Percentiles rank a stretch among this genome's conserved stretches.
Conservation (phyloP, 2,797 vertebrate genomes). For the Mycteria americana region DNA sequence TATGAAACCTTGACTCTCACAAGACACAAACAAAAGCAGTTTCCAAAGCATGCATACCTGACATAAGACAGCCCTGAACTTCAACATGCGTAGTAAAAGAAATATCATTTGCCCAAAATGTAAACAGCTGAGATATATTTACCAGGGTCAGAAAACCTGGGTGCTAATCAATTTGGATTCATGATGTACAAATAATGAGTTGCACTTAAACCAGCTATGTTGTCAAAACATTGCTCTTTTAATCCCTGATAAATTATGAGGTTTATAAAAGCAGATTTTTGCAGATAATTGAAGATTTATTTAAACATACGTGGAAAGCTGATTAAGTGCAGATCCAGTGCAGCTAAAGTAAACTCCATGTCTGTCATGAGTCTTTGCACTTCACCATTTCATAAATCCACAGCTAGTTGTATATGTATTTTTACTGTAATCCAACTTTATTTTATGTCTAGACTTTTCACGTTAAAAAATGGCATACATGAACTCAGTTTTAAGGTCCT, state of each 20-base stretch:
- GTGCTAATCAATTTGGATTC: constrained; percentile 66
- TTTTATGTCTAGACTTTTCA: constrained; percentile 51
- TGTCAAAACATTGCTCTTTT: constrained; percentile 78
- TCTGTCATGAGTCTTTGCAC: constrained; percentile 42
- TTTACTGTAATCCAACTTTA: constrained; percentile 57
- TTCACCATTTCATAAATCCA: constrained; percentile 64
- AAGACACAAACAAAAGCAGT: constrained; percentile 8
- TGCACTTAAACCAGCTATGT: constrained; percentile 69
- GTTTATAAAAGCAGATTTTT: constrained; percentile 72
- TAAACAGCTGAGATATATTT: constrained; percentile 53
- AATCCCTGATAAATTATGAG: constrained; percentile 75
- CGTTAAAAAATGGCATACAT: not conserved
- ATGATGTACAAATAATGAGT: constrained; percentile 70
- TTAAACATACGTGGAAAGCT: constrained; percentile 68
- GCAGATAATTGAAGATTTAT: constrained; percentile 66
- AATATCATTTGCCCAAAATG: constrained; percentile 55
- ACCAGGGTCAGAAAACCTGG: constrained; percentile 54
- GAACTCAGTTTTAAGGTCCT: constrained; percentile 23
- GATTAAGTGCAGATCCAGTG: constrained; percentile 65
- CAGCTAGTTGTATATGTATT: constrained; percentile 21
- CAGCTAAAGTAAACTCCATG: constrained; percentile 61
- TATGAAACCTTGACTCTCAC: constrained; percentile 21
- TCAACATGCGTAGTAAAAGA: constrained; percentile 26
- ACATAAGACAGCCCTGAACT: constrained; percentile 46
- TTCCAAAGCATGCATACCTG: constrained; percentile 40